A percentile compares a stretch with the other conserved stretches of the same genome.
Conservation (phyloP, 37 sponge, comb jelly and placozoan species). For the Diacarnus erythraeanus region DNA sequence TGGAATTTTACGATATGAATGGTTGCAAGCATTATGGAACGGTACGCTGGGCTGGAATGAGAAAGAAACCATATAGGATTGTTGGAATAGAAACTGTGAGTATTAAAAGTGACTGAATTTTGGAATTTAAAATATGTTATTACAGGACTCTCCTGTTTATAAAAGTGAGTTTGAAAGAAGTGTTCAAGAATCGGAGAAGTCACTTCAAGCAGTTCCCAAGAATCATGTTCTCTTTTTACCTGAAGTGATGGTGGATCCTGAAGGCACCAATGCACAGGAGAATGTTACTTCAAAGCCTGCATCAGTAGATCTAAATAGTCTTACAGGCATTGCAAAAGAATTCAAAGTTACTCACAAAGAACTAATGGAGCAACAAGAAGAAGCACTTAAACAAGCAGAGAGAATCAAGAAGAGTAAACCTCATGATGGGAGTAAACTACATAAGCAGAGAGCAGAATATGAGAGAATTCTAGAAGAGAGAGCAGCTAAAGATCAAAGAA, state of each 20-base stretch:
- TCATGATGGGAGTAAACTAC: too few relatives aligned
- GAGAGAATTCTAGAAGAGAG: too few relatives aligned
- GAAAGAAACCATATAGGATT: background rate
- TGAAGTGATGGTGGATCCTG: background rate
- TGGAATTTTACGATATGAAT: conserved; percentile 20
- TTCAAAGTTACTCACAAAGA: too few relatives aligned
- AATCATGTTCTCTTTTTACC: background rate
- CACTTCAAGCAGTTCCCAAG: background rate
- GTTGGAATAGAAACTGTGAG: conserved; percentile 75
- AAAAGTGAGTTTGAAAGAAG: background rate
- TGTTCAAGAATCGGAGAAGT: background rate
- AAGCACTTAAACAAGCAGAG: too few relatives aligned
- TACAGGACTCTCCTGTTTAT: background rate
- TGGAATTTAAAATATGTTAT: too few relatives aligned
- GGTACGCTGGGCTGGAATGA: conserved; percentile 57
- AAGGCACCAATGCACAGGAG: background rate
- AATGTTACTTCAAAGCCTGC: too few relatives aligned
- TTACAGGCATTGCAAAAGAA: too few relatives aligned
- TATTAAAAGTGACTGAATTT: background rate
- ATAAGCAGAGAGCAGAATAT: too few relatives aligned
- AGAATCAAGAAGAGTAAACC: too few relatives aligned
- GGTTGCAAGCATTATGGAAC: conserved; percentile 11
- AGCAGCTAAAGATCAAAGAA: too few relatives aligned
- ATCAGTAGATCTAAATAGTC: too few relatives aligned
- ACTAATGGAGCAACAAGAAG: too few relatives aligned